phyloP scores from a whole-genome alignment of 2,888 invertebrate species.

The Odontocerum albicorne region DNA sequence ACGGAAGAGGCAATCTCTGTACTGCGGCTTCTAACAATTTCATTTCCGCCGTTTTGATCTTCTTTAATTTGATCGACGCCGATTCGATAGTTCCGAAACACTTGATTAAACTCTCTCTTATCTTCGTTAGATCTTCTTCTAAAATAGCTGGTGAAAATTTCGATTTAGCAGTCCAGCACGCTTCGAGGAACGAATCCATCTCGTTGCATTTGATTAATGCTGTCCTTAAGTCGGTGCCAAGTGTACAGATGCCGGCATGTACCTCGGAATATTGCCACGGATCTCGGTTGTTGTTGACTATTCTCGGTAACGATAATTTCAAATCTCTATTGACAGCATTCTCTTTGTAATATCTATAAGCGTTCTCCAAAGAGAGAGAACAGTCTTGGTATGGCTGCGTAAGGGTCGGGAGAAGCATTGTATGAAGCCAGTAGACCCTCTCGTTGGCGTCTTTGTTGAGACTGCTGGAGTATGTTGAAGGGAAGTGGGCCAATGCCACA shows the following conservation, averaged over 20 bases:
- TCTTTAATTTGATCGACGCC: slow-evolving; percentile 49
- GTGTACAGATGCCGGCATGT: slow-evolving; percentile 48
- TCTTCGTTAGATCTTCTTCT: slow-evolving; percentile 48
- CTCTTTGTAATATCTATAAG: slow-evolving; percentile 20
- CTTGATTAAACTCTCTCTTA: slow-evolving; percentile 48
- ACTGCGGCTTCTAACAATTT: slow-evolving; percentile 27
- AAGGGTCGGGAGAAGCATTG: slow-evolving; percentile 43
- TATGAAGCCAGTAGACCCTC: slow-evolving; percentile 51
- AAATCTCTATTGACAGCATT: background rate
- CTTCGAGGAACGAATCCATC: slow-evolving; percentile 51
- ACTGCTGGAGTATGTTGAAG: slow-evolving; percentile 41
- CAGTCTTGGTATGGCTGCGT: slow-evolving; percentile 45
- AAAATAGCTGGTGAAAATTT: slow-evolving; percentile 47
- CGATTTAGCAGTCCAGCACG: slow-evolving; percentile 49
- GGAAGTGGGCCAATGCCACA: slow-evolving; percentile 49
- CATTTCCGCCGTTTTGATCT: slow-evolving; percentile 42
- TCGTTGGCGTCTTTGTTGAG: slow-evolving; percentile 52
- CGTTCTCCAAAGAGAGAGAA: slow-evolving; percentile 12
- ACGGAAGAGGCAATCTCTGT: slow-evolving; percentile 29
- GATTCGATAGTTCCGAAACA: slow-evolving; percentile 47
- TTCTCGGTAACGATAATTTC: background rate
- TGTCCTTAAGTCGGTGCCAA: slow-evolving; percentile 48
- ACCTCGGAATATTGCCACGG: slow-evolving; percentile 53
- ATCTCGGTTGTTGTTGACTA: slow-evolving; percentile 11
- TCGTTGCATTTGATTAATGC: slow-evolving; percentile 48